Conservation (phyloP, 2,797 vertebrate genomes). For the Neostethus bicornis region DNA sequence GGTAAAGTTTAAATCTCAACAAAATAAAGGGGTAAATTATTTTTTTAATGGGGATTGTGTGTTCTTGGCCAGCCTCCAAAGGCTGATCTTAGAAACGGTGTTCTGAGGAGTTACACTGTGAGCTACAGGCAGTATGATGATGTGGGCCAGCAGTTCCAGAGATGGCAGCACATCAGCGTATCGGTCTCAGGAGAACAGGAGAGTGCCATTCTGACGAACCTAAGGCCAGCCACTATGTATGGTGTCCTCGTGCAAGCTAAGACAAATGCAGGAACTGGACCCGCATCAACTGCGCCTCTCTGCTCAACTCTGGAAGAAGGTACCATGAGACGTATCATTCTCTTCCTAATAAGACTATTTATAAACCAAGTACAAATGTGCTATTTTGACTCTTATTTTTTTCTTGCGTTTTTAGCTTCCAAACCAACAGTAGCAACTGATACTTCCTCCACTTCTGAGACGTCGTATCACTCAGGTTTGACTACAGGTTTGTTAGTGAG, state of each 20-base stretch:
- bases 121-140: conserved; percentile 62
- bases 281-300: conserved; percentile 31
- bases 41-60: conserved; percentile 2
- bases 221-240: conserved; percentile 66
- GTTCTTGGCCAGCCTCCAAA: conserved; percentile 54
- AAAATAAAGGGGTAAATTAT: not conserved
- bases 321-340: conserved; percentile 3
- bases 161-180: conserved; percentile 44
- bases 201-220: conserved; percentile 36
- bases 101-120: conserved; percentile 58
- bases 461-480: conserved; percentile 9
- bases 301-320: conserved; percentile 64
- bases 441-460: conserved; percentile 16
- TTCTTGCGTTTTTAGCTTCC: conserved; percentile 35
- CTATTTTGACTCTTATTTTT: not conserved
- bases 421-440: conserved; percentile 20
- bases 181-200: conserved; percentile 24
- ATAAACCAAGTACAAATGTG: no score
- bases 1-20: conserved; percentile 40
- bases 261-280: conserved; percentile 59
- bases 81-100: conserved; percentile 56
- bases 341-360: no score
- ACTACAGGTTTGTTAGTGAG: conserved; percentile 32
- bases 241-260: conserved; percentile 52
- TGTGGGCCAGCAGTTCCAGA: not conserved